Conservation (phyloP, 2,888 invertebrate species). For the Tenthredo amoena region DNA sequence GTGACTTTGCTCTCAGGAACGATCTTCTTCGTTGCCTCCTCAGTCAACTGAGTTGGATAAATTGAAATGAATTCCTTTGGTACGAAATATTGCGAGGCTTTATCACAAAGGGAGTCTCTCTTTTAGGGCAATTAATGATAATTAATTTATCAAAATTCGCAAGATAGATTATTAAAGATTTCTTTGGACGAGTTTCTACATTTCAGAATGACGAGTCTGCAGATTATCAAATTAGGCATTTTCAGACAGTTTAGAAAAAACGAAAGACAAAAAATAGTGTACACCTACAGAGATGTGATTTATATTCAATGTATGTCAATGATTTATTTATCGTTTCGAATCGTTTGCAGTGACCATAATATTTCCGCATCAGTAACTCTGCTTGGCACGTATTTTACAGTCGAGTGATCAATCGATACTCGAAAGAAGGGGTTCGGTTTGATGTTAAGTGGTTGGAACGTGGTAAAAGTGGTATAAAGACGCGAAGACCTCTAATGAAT, state of each 20-base stretch:
- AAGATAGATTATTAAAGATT: neutral
- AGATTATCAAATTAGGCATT: neutral
- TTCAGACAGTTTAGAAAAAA: neutral
- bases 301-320: neutral
- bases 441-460: conserved; percentile 42
- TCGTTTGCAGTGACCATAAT: neutral
- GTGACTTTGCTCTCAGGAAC: conserved; percentile 3
- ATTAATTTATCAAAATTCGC: neutral
- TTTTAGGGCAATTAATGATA: neutral
- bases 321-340: conserved; percentile 2
- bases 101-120: neutral
- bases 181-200: neutral
- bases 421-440: conserved; percentile 31
- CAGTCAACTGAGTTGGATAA: conserved; percentile 33
- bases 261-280: neutral
- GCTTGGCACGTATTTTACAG: conserved; percentile 46
- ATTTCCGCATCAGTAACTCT: conserved; percentile 40
- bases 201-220: neutral
- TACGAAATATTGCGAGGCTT: conserved; percentile 3
- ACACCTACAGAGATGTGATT: neutral
- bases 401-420: conserved; percentile 48
- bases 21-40: neutral
- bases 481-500: conserved; percentile 36
- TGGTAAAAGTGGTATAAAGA: conserved; percentile 23
- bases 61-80: conserved; percentile 37